These are phyloP conservation scores for Cherax quadricarinatus DNA, from an alignment of 1,140 invertebrate genomes.

Conservation along the genomic window DNA sequence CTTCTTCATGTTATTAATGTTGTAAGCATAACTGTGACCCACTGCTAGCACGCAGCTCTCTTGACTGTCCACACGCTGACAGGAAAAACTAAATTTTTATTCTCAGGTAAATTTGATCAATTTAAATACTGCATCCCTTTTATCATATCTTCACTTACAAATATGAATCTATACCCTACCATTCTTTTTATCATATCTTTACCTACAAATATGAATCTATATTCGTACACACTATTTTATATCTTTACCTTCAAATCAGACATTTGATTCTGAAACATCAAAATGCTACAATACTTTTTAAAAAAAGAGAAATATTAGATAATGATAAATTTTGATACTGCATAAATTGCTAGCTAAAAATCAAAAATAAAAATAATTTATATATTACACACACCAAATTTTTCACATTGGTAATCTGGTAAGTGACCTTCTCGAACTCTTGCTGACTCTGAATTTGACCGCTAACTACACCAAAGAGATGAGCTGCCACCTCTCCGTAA, in stretches of 20 bases:
- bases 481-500: constrained; percentile 82
- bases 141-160: too few relatives aligned
- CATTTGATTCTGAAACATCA: too few relatives aligned
- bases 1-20: constrained; percentile 78
- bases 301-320: too few relatives aligned
- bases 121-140: too few relatives aligned
- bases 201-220: too few relatives aligned
- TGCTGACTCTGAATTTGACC: constrained; percentile 77
- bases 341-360: background rate
- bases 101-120: too few relatives aligned
- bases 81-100: background rate
- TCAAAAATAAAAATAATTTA: too few relatives aligned
- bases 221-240: too few relatives aligned
- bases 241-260: too few relatives aligned
- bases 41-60: constrained; percentile 85
- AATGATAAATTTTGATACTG: background rate
- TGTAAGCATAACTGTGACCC: constrained; percentile 83
- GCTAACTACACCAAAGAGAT: constrained; percentile 84
- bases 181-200: too few relatives aligned
- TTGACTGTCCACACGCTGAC: constrained; percentile 82
- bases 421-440: constrained; percentile 74
- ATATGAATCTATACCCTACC: too few relatives aligned
- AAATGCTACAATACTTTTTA: too few relatives aligned
- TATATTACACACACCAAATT: constrained; percentile 72
- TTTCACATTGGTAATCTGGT: constrained; percentile 74